Evolutionary conservation across 2,888 invertebrate species (phyloP).

Genomic region (Acanthosepion pharaonis): DNA sequence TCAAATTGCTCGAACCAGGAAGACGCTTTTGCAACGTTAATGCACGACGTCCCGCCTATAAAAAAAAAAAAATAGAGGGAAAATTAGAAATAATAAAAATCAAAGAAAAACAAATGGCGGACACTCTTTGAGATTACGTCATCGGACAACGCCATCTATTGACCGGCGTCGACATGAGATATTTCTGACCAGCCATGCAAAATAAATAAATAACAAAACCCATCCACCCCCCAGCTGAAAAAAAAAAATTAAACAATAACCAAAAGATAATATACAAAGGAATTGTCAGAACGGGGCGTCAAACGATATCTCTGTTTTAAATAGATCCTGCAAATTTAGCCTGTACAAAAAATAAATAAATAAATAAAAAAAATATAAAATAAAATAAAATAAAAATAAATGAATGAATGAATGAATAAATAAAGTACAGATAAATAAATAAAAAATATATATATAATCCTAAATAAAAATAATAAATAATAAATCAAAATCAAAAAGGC

Average conservation of each 20-base stretch:
- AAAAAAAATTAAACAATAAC: background rate
- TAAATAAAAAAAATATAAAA: background rate
- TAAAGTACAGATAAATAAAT: background rate
- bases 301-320: background rate
- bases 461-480: background rate
- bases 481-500: background rate
- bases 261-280: background rate
- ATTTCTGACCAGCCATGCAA: conserved; percentile 33
- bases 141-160: conserved; percentile 5
- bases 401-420: background rate
- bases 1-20: too few species aligned
- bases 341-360: background rate
- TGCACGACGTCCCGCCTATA: too few species aligned
- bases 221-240: background rate
- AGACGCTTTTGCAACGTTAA: too few species aligned
- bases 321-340: background rate
- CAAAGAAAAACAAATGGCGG: conserved; percentile 33
- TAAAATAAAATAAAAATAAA: background rate
- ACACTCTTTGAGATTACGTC: conserved; percentile 13
- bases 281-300: background rate
- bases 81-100: background rate
- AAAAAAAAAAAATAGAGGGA: too few species aligned
- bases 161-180: conserved; percentile 18
- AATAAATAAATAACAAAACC: background rate
- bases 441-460: background rate